Evolutionary conservation across 2,888 invertebrate genomes (phyloP).

Genomic region (Itoplectis maculator): DNA sequence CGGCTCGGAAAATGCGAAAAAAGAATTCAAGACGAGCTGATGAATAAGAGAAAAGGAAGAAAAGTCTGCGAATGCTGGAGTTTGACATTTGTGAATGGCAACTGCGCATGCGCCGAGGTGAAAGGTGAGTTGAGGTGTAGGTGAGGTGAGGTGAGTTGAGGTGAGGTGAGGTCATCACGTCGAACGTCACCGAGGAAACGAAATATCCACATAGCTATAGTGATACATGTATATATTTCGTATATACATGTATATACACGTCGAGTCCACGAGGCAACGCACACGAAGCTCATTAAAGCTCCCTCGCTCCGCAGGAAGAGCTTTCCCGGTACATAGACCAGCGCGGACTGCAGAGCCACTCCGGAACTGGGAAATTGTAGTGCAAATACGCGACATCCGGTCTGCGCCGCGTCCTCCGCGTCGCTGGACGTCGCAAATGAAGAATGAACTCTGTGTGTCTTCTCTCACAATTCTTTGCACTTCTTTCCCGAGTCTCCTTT

Average conservation of each 20-base stretch:
- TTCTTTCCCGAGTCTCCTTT: slow-evolving; percentile 7
- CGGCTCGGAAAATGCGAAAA: neutral
- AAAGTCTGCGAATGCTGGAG: slow-evolving; percentile 29
- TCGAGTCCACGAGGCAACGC: slow-evolving; percentile 61
- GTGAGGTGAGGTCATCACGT: slow-evolving; percentile 35
- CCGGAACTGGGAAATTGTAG: slow-evolving; percentile 68
- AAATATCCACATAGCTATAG: slow-evolving; percentile 25
- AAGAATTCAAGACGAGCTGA: neutral
- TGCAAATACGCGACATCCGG: slow-evolving; percentile 67
- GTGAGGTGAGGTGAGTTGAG: too few species aligned
- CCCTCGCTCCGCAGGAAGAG: slow-evolving; percentile 61
- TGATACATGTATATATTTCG: slow-evolving; percentile 17
- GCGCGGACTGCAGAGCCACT: slow-evolving; percentile 56
- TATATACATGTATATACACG: slow-evolving; percentile 14
- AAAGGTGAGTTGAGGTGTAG: too few species aligned
- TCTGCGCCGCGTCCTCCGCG: slow-evolving; percentile 40
- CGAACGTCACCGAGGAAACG: slow-evolving; percentile 37
- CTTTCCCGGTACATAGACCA: slow-evolving; percentile 61
- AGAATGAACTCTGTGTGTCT: slow-evolving; percentile 52
- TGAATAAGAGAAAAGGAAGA: neutral
- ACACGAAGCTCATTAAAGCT: slow-evolving; percentile 68
- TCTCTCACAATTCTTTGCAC: slow-evolving; percentile 33
- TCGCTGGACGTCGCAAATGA: slow-evolving; percentile 29
- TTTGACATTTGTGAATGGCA: slow-evolving; percentile 25
- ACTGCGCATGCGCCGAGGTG: slow-evolving; percentile 22